A percentile compares a stretch with the other conserved stretches of the same genome.
phyloP scores from a whole-genome alignment of 2,797 vertebrate species.

The Xenentodon cancila region DNA sequence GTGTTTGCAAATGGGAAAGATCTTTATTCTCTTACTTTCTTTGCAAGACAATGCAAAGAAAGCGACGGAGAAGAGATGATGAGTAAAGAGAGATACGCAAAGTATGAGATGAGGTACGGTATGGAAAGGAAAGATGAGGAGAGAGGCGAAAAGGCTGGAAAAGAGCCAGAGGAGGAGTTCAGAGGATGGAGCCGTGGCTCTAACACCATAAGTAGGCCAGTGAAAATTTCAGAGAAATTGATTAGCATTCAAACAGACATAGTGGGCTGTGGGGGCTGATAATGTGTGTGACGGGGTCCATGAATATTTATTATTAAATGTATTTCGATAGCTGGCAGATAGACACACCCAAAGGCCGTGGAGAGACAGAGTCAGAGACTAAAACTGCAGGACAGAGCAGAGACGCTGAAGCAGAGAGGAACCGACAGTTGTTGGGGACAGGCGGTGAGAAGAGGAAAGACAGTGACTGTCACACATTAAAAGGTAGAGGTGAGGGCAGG shows the following conservation, averaged over 20 bases:
- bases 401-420: slow-evolving; percentile 16
- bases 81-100: too few relatives aligned
- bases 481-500: slow-evolving; percentile 28
- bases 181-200: slow-evolving; percentile 35
- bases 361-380: slow-evolving; percentile 22
- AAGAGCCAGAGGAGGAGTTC: slow-evolving; percentile 21
- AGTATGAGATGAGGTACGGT: too few relatives aligned
- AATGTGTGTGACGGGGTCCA: slow-evolving; percentile 24
- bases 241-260: slow-evolving; percentile 79
- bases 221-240: slow-evolving; percentile 74
- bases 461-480: slow-evolving; percentile 50
- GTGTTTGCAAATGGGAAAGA: background rate
- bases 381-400: slow-evolving; percentile 31
- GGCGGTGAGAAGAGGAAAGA: background rate
- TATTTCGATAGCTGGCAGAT: slow-evolving; percentile 55
- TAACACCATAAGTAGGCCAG: slow-evolving; percentile 70
- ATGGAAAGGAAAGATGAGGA: background rate
- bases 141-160: background rate
- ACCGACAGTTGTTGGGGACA: slow-evolving; percentile 31
- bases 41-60: background rate
- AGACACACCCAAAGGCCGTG: slow-evolving; percentile 53
- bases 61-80: too few relatives aligned
- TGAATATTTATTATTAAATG: slow-evolving; percentile 76
- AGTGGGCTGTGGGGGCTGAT: slow-evolving; percentile 53
- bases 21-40: background rate